phyloP scores from a whole-genome alignment of 2,888 invertebrate genomes.

The Microplitis deprimator region DNA sequence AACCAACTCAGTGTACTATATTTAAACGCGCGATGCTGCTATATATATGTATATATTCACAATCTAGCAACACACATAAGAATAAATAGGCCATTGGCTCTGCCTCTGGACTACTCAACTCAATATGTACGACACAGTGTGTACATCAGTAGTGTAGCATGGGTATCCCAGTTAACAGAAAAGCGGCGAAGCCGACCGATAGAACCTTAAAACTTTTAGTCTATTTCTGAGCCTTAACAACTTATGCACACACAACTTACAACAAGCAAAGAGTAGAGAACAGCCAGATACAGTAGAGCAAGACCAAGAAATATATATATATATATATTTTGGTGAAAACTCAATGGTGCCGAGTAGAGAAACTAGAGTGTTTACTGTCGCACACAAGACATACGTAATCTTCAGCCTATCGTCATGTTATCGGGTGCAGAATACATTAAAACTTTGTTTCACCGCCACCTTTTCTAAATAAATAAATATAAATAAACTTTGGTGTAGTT shows the following conservation, averaged over 20 bases:
- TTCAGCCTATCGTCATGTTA: conserved; percentile 17
- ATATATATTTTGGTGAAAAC: too few species aligned
- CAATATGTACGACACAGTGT: neutral
- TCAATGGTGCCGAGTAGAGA: conserved; percentile 15
- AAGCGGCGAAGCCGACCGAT: conserved; percentile 5
- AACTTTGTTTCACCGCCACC: conserved; percentile 12
- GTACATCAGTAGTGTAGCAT: too few species aligned
- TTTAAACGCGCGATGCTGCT: conserved; percentile 21
- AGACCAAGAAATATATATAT: too few species aligned
- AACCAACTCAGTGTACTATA: neutral
- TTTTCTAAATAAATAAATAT: conserved; percentile 6
- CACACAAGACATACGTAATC: neutral
- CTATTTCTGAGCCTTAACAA: conserved; percentile 62
- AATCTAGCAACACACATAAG: neutral
- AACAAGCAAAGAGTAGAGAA: neutral
- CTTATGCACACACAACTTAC: conserved; percentile 54
- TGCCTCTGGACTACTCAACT: conserved; percentile 38
- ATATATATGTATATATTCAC: neutral
- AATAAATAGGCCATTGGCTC: conserved; percentile 67
- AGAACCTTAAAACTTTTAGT: conserved; percentile 62
- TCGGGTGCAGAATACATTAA: conserved; percentile 31
- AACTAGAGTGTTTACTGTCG: neutral
- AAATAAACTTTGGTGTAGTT: neutral
- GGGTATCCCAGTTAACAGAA: conserved; percentile 42
- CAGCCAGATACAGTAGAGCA: neutral